Evolutionary conservation across 2,797 vertebrate species (phyloP).

Genomic region (Macropus fuliginosus): DNA sequence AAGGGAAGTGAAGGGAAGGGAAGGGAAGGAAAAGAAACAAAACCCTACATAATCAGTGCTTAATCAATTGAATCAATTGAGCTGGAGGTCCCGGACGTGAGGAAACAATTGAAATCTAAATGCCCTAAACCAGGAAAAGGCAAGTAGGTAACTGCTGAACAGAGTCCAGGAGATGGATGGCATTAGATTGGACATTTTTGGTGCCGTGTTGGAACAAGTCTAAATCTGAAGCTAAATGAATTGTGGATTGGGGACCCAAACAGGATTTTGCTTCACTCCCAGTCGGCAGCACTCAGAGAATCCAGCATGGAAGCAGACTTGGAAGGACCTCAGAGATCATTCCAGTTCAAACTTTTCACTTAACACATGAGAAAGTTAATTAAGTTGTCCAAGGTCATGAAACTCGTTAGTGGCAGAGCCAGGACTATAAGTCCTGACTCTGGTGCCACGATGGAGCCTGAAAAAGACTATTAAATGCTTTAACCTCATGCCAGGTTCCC

Average conservation of each 20-base stretch:
- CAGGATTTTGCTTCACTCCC: not conserved
- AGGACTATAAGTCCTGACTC: not conserved
- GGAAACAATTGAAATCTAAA: not conserved
- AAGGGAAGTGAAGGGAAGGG: too few species aligned
- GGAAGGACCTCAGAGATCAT: not conserved
- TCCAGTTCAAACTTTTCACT: not conserved
- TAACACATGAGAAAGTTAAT: not conserved
- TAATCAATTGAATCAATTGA: not conserved
- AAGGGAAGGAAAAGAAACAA: not conserved
- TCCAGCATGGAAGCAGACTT: not conserved
- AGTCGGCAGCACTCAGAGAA: not conserved
- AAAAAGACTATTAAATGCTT: not conserved
- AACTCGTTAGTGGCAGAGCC: not conserved
- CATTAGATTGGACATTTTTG: not conserved
- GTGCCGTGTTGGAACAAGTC: not conserved
- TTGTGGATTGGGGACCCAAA: not conserved
- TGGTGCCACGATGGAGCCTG: not conserved
- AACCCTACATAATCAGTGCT: not conserved
- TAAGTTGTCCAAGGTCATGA: not conserved
- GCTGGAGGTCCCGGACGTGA: not conserved
- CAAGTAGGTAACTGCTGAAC: not conserved
- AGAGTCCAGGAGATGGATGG: not conserved
- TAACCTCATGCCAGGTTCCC: not conserved
- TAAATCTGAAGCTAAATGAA: not conserved
- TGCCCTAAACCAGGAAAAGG: not conserved